phyloP scores from a whole-genome alignment of 2,888 invertebrate genomes.

The Agriotes lineatus region DNA sequence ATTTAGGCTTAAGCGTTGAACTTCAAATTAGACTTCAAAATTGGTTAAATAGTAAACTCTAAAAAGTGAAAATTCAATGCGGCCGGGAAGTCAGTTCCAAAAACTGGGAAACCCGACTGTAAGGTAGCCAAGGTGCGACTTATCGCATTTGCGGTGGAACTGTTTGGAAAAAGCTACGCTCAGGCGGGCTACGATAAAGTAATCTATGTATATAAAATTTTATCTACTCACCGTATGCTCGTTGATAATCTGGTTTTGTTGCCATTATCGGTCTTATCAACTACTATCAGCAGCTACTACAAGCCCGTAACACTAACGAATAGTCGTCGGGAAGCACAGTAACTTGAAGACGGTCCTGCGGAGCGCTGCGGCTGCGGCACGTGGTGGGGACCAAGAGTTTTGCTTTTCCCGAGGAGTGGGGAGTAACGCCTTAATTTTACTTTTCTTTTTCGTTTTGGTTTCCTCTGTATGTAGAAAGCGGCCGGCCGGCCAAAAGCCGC shows the following conservation, averaged over 20 bases:
- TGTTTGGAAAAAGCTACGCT: constrained; percentile 10
- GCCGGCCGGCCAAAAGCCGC: neutral
- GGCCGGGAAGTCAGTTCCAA: no score
- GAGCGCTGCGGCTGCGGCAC: constrained; percentile 18
- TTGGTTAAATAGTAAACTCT: no score
- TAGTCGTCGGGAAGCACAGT: constrained; percentile 23
- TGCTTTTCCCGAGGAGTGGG: constrained; percentile 50
- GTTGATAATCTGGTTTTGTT: constrained; percentile 64
- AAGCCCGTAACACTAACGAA: constrained; percentile 42
- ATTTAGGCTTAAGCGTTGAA: no score
- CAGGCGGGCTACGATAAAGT: constrained; percentile 57
- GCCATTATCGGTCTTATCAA: constrained; percentile 64
- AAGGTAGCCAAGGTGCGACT: neutral
- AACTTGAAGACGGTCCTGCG: constrained; percentile 34
- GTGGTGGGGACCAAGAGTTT: constrained; percentile 41
- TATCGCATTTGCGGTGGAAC: constrained; percentile 10
- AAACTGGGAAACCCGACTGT: no score
- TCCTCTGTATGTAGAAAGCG: constrained; percentile 5
- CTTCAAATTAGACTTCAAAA: no score
- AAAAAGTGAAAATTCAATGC: no score
- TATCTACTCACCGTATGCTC: constrained; percentile 64
- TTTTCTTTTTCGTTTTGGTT: constrained; percentile 43
- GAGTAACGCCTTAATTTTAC: constrained; percentile 57
- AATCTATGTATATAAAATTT: constrained; percentile 63
- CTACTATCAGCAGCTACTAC: constrained; percentile 56